Evolutionary conservation across 2,888 invertebrate species (phyloP), one percentile per base, ranked within the genome.

Genomic region (Cerceris ruficornis): DNA sequence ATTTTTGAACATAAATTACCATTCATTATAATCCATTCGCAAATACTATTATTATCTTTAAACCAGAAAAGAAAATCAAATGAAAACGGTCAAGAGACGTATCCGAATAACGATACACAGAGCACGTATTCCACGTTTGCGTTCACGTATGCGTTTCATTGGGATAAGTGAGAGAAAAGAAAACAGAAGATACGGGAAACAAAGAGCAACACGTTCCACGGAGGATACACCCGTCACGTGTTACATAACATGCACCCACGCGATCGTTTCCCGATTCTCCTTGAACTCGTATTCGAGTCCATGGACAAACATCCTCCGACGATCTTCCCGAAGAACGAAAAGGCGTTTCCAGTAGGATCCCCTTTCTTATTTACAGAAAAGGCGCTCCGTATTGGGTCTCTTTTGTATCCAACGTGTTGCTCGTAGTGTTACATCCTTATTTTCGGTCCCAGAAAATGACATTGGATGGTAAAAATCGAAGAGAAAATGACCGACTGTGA

Each of bases 231-330:
- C 59, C 57, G 65, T 75, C 77, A 80, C 80, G 80, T 83, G 83
- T 77, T 83, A 80, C 75, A 54, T 71, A 83, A 77, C 83, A 69
- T 64, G 68, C 80, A 67, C 77, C 78, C 70, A 60, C 80, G 71
- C 69, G 83, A 83, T 83, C 81, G 83, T 81, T 83, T 83, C 75
- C 59, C 78, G 69, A 83, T 81, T 77, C 81, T 72, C 71, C 77
- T 83, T 72, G 57, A 77, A 71, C 71, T 69, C 58, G 69, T 65
- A n/a, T 57, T 66, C 62, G 64, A 49, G 52, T 75, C 71, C 69
- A 58, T 65, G 80, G 71, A 55, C 75, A 83, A 80, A 83, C 77
- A 69, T 71, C 58, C 65, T 69, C 66, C 73, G 66, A 73, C 83
- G 70, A 72, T 64, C 70, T 65, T 57, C 62, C 55, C 58, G 69